Evolutionary conservation across 1,140 invertebrate species (phyloP).

Genomic region (Euura saliciscinereae): DNA sequence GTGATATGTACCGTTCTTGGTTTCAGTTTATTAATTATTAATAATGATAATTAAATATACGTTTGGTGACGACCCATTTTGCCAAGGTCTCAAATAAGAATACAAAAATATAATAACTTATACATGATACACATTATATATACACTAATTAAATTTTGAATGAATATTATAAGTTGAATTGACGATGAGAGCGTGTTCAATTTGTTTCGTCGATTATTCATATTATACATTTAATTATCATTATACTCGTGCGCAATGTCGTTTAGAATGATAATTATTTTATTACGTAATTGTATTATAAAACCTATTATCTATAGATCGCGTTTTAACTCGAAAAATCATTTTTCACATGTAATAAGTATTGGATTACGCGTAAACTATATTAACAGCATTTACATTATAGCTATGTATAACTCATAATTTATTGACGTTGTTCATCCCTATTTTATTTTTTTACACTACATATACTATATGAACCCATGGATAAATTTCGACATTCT

Average conservation of each 20-base stretch:
- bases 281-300: not conserved
- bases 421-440: not conserved
- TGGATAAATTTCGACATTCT: not conserved
- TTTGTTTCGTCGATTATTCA: slow-evolving; percentile 7
- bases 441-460: slow-evolving; percentile 4
- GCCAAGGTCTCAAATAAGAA: slow-evolving; percentile 8
- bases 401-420: not conserved
- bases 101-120: not conserved
- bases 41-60: too few relatives aligned
- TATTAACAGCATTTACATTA: not conserved
- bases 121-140: not conserved
- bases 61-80: too few relatives aligned
- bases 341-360: not conserved
- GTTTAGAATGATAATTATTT: slow-evolving; percentile 1
- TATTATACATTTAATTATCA: too few relatives aligned
- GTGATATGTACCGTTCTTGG: slow-evolving; percentile 8
- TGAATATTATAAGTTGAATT: not conserved
- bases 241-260: not conserved
- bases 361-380: not conserved
- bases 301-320: not conserved
- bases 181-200: not conserved
- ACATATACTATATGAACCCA: not conserved
- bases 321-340: not conserved
- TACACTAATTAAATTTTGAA: not conserved
- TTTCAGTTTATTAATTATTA: slow-evolving; percentile 12